A percentile compares a stretch with the other conserved stretches of the same genome.
Conservation (phyloP, 2,113 vertebrate genomes). For the Ivindomyrus marchei region DNA sequence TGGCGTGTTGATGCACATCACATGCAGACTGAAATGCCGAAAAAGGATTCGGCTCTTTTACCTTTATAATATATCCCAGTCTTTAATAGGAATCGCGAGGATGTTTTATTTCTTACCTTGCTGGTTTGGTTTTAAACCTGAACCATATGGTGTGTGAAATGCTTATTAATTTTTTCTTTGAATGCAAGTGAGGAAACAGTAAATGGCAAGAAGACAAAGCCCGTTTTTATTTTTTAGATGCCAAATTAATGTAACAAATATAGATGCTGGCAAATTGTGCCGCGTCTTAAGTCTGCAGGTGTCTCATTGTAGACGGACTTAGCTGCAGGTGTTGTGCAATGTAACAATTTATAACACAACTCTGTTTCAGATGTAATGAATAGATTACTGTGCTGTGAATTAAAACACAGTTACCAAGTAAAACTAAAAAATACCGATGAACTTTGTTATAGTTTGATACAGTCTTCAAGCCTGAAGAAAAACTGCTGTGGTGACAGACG, state of each 20-base stretch:
- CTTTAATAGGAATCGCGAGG: not conserved
- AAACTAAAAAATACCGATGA: not conserved
- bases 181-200: not conserved
- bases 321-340: not conserved
- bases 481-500: not conserved
- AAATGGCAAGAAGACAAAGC: not conserved
- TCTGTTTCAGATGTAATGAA: not conserved
- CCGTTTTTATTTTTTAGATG: not conserved
- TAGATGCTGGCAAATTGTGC: not conserved
- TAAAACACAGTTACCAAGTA: not conserved
- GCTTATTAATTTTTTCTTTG: not conserved
- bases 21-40: not conserved
- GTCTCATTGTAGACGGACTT: not conserved
- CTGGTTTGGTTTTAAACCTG: not conserved
- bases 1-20: not conserved
- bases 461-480: not conserved
- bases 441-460: not conserved
- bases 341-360: not conserved
- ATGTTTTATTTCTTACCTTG: not conserved
- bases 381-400: not conserved
- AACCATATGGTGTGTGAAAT: not conserved
- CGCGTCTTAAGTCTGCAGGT: not conserved
- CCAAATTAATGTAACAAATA: not conserved
- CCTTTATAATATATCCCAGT: not conserved
- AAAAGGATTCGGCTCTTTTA: not conserved